phyloP scores from a whole-genome alignment of 2,888 invertebrate species.

The Sarcophaga rosellei region DNA sequence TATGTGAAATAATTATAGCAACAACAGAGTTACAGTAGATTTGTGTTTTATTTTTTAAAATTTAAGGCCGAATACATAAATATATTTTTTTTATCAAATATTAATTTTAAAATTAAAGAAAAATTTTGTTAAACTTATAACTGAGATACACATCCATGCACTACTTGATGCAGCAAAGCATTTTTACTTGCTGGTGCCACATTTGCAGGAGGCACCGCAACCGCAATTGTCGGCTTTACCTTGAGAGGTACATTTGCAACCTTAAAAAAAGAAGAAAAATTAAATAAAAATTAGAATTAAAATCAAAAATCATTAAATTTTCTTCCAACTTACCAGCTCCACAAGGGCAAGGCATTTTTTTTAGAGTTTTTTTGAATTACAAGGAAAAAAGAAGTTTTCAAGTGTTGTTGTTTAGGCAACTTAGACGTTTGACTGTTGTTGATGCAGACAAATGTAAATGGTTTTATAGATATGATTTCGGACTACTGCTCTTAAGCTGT shows the following conservation, averaged over 20 bases:
- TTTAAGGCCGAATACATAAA: too few relatives aligned
- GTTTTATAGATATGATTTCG: constrained; percentile 64
- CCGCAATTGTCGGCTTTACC: constrained; percentile 73
- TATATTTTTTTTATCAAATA: too few relatives aligned
- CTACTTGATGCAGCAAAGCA: constrained; percentile 74
- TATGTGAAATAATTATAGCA: too few relatives aligned
- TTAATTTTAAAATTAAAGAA: too few relatives aligned
- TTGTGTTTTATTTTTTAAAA: too few relatives aligned
- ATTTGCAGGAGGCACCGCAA: constrained; percentile 75
- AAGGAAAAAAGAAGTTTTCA: constrained; percentile 14
- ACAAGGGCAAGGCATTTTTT: constrained; percentile 78
- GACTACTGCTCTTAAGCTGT: constrained; percentile 22
- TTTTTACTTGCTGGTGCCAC: constrained; percentile 60
- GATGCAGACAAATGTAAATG: constrained; percentile 34
- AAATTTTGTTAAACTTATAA: too few relatives aligned
- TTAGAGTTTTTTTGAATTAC: constrained; percentile 58
- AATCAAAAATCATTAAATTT: not conserved
- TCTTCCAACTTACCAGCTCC: constrained; percentile 75
- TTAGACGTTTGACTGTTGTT: constrained; percentile 59
- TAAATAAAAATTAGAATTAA: not conserved
- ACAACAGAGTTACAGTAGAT: too few relatives aligned
- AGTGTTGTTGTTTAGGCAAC: constrained; percentile 51
- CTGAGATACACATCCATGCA: too few relatives aligned
- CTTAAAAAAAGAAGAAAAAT: constrained; percentile 59
- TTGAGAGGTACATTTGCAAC: constrained; percentile 77